phyloP scores from a whole-genome alignment of 2,113 vertebrate species.

The Barbus barbus region DNA sequence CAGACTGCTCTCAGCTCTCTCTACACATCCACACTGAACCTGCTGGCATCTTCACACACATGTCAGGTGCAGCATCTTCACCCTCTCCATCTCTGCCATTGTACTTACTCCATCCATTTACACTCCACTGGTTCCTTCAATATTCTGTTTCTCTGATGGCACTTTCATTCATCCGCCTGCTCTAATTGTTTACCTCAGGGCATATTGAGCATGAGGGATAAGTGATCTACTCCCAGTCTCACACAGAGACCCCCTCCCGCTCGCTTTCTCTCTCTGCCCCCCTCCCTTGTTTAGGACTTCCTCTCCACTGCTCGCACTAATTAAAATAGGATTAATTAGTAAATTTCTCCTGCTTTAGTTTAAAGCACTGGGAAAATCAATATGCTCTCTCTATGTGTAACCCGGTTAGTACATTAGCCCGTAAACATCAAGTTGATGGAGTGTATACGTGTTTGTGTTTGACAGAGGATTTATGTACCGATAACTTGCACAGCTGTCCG shows the following conservation, averaged over 20 bases:
- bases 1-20: slow-evolving; percentile 71
- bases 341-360: slow-evolving; percentile 45
- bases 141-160: slow-evolving; percentile 2
- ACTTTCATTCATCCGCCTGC: slow-evolving; percentile 17
- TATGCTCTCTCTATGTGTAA: slow-evolving; percentile 20
- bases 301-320: slow-evolving; percentile 28
- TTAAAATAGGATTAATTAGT: slow-evolving; percentile 53
- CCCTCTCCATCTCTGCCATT: slow-evolving; percentile 14
- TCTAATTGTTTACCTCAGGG: slow-evolving; percentile 21
- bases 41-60: slow-evolving; percentile 66
- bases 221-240: slow-evolving; percentile 22
- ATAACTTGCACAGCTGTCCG: slow-evolving; percentile 20
- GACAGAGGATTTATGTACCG: slow-evolving; percentile 33
- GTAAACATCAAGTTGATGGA: slow-evolving; percentile 33
- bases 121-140: background rate
- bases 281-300: background rate
- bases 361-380: slow-evolving; percentile 55
- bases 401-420: slow-evolving; percentile 44
- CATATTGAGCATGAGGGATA: slow-evolving; percentile 1
- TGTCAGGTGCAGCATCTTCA: slow-evolving; percentile 42
- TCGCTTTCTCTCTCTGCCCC: background rate
- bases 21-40: slow-evolving; percentile 67
- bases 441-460: slow-evolving; percentile 24
- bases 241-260: background rate
- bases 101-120: background rate